Conservation (phyloP, 1,140 invertebrate species). For the Bombus polaris region DNA sequence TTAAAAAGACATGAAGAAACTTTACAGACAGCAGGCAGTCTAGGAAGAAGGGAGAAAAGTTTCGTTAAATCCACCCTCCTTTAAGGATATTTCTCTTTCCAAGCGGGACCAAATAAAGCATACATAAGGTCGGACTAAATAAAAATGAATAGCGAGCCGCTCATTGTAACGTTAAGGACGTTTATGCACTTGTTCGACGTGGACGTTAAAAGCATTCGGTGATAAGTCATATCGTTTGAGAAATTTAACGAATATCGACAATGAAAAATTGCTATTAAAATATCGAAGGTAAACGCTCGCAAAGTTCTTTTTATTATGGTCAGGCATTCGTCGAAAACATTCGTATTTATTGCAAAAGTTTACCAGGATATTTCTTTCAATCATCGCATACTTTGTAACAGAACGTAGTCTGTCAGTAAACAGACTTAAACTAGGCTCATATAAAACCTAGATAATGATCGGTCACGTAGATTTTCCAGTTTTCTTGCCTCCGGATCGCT, state of each 20-base stretch:
- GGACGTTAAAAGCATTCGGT: slow-evolving; percentile 18
- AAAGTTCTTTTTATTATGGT: not conserved
- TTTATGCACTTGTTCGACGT: not conserved
- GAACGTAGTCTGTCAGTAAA: no score
- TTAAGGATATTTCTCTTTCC: not conserved
- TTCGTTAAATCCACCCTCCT: not conserved
- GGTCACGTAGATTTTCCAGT: not conserved
- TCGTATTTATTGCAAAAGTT: not conserved
- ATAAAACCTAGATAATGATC: not conserved
- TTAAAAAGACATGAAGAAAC: slow-evolving; percentile 42
- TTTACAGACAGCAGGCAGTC: slow-evolving; percentile 23
- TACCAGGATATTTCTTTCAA: not conserved
- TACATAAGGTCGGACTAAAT: not conserved
- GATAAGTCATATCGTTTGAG: not conserved
- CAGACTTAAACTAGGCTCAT: no score
- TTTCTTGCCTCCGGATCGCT: not conserved
- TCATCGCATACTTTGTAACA: not conserved
- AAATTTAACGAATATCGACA: not conserved
- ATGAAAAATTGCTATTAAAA: not conserved
- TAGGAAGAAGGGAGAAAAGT: not conserved
- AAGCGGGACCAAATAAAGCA: no score
- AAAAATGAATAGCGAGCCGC: not conserved
- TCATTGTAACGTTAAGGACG: no score
- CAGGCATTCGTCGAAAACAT: not conserved
- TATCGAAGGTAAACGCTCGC: not conserved